Evolutionary conservation across 2,113 vertebrate species (phyloP).

Genomic region (Heliornis fulica): DNA sequence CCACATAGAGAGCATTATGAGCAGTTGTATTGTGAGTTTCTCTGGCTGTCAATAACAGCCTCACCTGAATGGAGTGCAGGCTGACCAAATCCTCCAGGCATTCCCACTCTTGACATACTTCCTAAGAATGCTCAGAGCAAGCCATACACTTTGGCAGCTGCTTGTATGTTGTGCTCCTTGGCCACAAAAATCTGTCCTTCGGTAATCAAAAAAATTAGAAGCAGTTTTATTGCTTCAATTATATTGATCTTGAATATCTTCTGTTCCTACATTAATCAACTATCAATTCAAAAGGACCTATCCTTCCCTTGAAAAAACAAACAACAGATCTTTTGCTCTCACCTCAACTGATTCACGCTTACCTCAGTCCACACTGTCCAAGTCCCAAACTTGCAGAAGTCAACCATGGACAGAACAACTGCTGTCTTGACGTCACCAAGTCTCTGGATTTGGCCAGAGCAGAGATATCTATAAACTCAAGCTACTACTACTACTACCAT

Average conservation of each 20-base stretch:
- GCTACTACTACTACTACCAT: not conserved
- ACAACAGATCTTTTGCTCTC: not conserved
- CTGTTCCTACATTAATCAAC: not conserved
- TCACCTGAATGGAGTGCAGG: not conserved
- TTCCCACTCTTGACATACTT: not conserved
- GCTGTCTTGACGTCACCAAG: not conserved
- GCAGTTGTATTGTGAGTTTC: not conserved
- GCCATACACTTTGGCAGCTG: rapidly evolving
- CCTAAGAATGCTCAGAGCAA: not conserved
- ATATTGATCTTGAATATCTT: not conserved
- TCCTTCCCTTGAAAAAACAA: not conserved
- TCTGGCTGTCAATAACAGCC: not conserved
- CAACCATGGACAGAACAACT: not conserved
- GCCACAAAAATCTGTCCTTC: not conserved
- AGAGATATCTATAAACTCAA: not conserved
- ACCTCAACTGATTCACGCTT: not conserved
- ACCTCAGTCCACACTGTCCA: not conserved
- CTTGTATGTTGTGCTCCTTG: not conserved
- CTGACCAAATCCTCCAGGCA: not conserved
- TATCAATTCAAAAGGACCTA: not conserved
- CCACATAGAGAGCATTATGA: no score
- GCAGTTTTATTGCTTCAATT: not conserved
- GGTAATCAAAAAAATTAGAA: not conserved
- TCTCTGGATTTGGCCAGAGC: not conserved
- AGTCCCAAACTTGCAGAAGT: not conserved